Conservation (phyloP, 2,113 vertebrate genomes). For the Hyaena hyaena region DNA sequence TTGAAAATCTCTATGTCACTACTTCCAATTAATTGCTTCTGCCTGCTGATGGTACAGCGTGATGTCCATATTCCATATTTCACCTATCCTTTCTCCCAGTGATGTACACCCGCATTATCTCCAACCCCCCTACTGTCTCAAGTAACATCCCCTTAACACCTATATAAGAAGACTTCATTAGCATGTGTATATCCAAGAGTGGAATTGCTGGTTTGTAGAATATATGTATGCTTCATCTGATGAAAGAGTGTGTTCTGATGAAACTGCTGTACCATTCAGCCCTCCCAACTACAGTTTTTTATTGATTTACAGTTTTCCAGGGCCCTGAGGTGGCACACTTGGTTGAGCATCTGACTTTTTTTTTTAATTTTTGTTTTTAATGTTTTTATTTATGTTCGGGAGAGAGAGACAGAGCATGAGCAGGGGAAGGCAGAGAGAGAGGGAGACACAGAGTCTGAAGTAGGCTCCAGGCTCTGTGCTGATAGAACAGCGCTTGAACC, state of each 20-base stretch:
- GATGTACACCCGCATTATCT: too few relatives aligned
- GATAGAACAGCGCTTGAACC: too few relatives aligned
- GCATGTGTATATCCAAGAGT: background rate
- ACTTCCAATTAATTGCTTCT: background rate
- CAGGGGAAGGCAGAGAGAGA: too few relatives aligned
- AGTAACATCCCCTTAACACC: background rate
- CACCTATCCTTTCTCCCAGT: background rate
- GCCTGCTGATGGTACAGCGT: background rate
- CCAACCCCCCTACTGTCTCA: background rate
- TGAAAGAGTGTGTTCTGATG: background rate
- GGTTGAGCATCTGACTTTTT: too few relatives aligned
- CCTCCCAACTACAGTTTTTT: background rate
- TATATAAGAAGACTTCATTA: background rate
- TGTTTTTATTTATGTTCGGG: too few relatives aligned
- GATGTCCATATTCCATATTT: background rate
- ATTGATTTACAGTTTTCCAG: background rate
- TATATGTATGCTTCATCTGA: background rate
- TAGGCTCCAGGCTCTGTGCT: too few relatives aligned
- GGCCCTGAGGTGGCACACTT: too few relatives aligned
- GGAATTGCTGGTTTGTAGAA: background rate
- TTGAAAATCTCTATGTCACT: background rate
- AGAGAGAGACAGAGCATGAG: too few relatives aligned
- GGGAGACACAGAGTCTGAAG: too few relatives aligned
- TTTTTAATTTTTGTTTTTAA: too few relatives aligned
- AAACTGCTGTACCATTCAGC: background rate